Percentiles rank a stretch among this genome's conserved stretches.
phyloP scores from a whole-genome alignment of 2,113 vertebrate genomes.

The Melanostigma gelatinosum region DNA sequence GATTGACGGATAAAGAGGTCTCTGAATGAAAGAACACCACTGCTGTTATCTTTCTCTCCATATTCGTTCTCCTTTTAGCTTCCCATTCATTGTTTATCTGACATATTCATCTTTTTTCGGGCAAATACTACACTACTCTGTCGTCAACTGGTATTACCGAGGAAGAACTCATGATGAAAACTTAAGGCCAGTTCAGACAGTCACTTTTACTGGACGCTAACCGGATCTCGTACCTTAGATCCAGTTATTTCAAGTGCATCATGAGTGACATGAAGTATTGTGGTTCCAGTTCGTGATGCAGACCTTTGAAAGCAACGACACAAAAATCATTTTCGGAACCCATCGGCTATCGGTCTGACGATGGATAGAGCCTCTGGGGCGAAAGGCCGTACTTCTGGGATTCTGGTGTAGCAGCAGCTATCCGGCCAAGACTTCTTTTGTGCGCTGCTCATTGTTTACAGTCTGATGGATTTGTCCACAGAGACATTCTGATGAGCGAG shows the following conservation, averaged over 20 bases:
- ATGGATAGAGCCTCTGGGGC: no score
- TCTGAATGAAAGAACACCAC: background rate
- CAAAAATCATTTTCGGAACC: background rate
- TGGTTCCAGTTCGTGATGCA: slow-evolving; percentile 17
- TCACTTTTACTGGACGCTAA: background rate
- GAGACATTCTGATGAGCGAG: no score
- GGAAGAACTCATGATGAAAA: background rate
- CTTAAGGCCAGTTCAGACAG: background rate
- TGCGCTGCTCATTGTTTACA: no score
- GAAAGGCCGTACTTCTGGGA: no score
- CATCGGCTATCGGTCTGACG: background rate
- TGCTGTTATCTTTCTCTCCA: background rate
- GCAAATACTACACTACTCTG: background rate
- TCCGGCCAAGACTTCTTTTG: no score
- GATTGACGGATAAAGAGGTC: background rate
- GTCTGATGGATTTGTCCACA: background rate
- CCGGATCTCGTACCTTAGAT: background rate
- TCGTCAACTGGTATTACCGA: slow-evolving; percentile 6
- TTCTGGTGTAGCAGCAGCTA: no score
- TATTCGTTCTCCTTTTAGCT: slow-evolving; percentile 4
- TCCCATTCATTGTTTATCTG: slow-evolving; percentile 8
- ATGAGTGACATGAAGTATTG: slow-evolving; percentile 18
- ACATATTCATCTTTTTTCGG: background rate
- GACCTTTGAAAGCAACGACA: slow-evolving; percentile 19
- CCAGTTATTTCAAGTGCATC: slow-evolving; percentile 9